phyloP scores from a whole-genome alignment of 2,113 vertebrate species.

The Otus sunia region DNA sequence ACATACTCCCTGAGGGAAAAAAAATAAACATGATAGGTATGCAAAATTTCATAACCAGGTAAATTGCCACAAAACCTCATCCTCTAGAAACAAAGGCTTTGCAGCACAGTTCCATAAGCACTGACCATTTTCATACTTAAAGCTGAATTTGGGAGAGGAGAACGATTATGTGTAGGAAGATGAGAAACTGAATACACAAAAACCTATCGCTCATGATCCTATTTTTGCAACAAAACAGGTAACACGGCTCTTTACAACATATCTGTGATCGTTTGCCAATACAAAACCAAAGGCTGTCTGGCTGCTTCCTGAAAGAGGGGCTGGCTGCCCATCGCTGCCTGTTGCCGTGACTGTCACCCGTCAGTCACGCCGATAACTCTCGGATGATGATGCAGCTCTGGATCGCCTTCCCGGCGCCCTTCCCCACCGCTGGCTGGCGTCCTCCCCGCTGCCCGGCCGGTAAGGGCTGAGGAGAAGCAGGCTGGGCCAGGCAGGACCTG shows the following conservation, averaged over 20 bases:
- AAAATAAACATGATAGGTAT: neutral
- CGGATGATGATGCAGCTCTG: fast-evolving
- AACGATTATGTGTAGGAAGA: neutral
- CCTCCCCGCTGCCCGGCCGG: fast-evolving
- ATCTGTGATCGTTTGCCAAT: neutral
- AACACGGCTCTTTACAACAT: fast-evolving
- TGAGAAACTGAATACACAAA: neutral
- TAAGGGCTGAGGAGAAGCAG: neutral
- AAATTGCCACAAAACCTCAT: neutral
- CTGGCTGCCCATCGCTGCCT: neutral
- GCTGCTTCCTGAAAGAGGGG: neutral
- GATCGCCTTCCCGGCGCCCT: fast-evolving
- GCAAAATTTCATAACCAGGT: neutral
- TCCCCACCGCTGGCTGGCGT: neutral
- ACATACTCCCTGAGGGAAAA: neutral
- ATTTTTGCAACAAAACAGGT: neutral
- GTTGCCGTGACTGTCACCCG: neutral
- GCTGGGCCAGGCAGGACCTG: neutral
- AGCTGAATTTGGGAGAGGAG: neutral
- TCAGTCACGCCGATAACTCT: neutral
- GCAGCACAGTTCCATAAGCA: neutral
- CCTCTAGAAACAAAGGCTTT: neutral
- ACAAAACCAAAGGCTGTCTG: neutral
- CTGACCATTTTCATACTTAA: neutral
- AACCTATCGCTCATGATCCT: neutral